Base-by-base conservation (phyloP, 2,797 vertebrate genomes). In the Crocodylus rhombifer region DNA sequence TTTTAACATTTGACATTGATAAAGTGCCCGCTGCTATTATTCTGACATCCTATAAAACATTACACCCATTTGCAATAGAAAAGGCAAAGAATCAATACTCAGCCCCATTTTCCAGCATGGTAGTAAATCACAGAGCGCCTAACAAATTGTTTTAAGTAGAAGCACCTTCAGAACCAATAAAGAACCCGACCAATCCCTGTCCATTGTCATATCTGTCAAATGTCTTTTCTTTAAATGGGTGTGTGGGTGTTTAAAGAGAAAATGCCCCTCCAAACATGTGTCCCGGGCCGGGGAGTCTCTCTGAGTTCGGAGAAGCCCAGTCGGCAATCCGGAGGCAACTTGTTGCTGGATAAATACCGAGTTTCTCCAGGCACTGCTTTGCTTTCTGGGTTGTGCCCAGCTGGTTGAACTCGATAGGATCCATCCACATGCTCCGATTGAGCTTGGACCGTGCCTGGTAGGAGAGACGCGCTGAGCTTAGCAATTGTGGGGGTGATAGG, bases 1-100 rank as follows among this genome's bases (percentile, higher is more conserved):
- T 98, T 98, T 98, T 98, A 98, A 98, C 98, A 98, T 97, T 98
- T 98, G 98, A 98, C 98, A 98, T 98, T 98, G 98, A 99, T 97
- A 96, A 98, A 99, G 98, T 97, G 94, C 97, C 97, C 97, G 86
- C 97, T 96, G 97, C 98, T 98, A 98, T 98, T 98, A 98, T 98
- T 98, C 98, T 98, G 98, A 98, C 98, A 98, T 97, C 90, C 98
- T 98, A 98, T 98, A 98, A 98, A 98, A 98, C 98, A 98, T 98
- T 97, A 98, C 98, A 98, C 96, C 97, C 98, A 98, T 98, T 98
- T 98, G 98, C 96, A 97, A 97, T 96, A 98, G 98, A 97, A 98
- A 98, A 98, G 98, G 98, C 98, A 97, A 96, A 97, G 97, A 98
- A 98, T 98, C 98, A 96, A 98, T 98, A 98, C 98, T 84, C 96